A percentile compares a stretch with the other conserved stretches of the same genome.
These are phyloP conservation scores for Halichoeres trimaculatus DNA, from an alignment of 2,113 vertebrate species.

Conservation along the genomic window DNA sequence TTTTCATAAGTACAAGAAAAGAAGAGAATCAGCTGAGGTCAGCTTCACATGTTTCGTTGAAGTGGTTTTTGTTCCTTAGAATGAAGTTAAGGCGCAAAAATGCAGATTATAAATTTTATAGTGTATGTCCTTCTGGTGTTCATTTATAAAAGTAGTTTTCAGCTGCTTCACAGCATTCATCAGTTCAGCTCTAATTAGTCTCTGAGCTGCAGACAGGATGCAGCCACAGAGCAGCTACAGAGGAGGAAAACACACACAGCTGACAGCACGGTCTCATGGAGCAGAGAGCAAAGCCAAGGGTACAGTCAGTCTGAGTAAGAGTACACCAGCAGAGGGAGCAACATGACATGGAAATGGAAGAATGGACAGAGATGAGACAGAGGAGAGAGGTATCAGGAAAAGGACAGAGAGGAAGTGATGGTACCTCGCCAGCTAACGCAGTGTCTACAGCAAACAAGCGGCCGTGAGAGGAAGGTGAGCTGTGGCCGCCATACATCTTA, in stretches of 20 bases:
- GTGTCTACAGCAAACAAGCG: constrained; percentile 78
- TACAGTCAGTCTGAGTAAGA: constrained; percentile 56
- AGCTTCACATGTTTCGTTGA: no score
- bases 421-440: constrained; percentile 84
- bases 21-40: no score
- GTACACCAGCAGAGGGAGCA: constrained; percentile 65
- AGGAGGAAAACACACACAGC: constrained; percentile 7
- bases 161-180: neutral
- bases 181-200: neutral
- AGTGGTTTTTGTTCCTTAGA: no score
- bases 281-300: constrained; percentile 11
- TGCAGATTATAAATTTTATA: neutral
- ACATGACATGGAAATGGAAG: constrained; percentile 27
- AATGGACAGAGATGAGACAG: neutral
- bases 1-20: no score
- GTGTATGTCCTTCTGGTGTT: neutral
- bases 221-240: neutral
- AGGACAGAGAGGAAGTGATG: constrained; percentile 56
- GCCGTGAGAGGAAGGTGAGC: constrained; percentile 64
- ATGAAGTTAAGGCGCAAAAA: no score
- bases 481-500: constrained; percentile 83
- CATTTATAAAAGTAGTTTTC: neutral
- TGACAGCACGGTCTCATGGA: neutral
- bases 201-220: neutral
- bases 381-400: neutral